Percentiles rank a stretch among this genome's conserved stretches.
These are phyloP conservation scores for Sericinus montela DNA, from an alignment of 2,888 invertebrate genomes.

Conservation along the genomic window DNA sequence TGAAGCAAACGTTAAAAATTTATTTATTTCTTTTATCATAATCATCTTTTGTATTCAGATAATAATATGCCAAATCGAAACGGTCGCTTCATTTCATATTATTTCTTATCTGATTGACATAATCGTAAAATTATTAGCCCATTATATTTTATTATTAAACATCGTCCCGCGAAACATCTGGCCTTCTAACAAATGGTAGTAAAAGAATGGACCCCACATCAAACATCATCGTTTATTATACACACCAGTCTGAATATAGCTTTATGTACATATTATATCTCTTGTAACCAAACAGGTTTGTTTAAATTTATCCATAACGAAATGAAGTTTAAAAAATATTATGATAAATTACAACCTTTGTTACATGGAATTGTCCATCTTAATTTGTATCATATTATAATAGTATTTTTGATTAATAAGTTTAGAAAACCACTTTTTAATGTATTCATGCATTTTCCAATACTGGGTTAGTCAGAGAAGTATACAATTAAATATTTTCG, in stretches of 20 bases:
- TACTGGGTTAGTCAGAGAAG: no score
- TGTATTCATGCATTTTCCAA: no score
- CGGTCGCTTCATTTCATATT: not conserved
- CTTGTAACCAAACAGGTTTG: no score
- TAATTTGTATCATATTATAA: no score
- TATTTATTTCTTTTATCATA: not conserved
- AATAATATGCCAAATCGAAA: not conserved
- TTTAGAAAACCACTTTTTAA: no score
- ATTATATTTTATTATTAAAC: conserved; percentile 45
- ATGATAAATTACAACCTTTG: no score
- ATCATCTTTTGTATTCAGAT: not conserved
- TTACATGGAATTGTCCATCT: no score
- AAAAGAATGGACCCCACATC: not conserved
- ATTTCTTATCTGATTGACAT: conserved; percentile 12
- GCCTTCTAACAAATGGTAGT: conserved; percentile 21
- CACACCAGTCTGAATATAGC: not conserved
- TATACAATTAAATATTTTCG: no score
- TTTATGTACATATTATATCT: no score
- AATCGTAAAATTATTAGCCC: conserved; percentile 30
- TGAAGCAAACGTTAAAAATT: not conserved
- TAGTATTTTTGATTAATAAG: no score
- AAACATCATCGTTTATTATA: not conserved
- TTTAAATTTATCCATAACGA: no score
- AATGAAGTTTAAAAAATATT: no score
- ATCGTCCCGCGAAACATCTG: conserved; percentile 46